Evolutionary conservation across 2,888 invertebrate species (phyloP).

Genomic region (Trichogramma evanescens): DNA sequence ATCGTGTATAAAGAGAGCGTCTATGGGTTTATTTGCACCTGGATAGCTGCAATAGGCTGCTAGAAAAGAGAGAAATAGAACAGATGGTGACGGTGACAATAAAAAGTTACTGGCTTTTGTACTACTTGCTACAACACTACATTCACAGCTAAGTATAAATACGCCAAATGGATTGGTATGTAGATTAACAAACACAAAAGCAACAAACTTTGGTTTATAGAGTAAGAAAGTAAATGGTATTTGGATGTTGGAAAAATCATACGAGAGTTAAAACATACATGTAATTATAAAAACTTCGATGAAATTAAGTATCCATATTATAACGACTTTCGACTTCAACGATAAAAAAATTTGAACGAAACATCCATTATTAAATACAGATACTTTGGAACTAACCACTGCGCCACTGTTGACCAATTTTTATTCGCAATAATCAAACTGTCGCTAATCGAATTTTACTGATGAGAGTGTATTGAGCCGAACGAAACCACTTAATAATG

Average conservation of each 20-base stretch:
- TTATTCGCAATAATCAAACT: slow-evolving; percentile 20
- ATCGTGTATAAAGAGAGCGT: slow-evolving; percentile 39
- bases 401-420: slow-evolving; percentile 46
- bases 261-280: no score
- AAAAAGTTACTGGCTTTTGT: slow-evolving; percentile 43
- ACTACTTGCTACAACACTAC: slow-evolving; percentile 46
- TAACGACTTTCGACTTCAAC: no score
- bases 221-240: slow-evolving; percentile 14
- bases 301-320: no score
- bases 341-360: no score
- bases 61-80: slow-evolving; percentile 48
- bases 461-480: slow-evolving; percentile 10
- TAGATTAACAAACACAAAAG: slow-evolving; percentile 44
- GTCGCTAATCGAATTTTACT: slow-evolving; percentile 25
- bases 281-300: no score
- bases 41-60: slow-evolving; percentile 49
- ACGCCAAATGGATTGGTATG: slow-evolving; percentile 34
- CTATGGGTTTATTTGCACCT: slow-evolving; percentile 45
- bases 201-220: slow-evolving; percentile 35
- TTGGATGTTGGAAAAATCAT: no score
- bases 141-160: slow-evolving; percentile 36
- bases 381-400: slow-evolving; percentile 38
- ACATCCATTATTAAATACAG: slow-evolving; percentile 23
- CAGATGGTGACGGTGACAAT: slow-evolving; percentile 46
- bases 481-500: slow-evolving; percentile 6